phyloP scores from a whole-genome alignment of 2,113 vertebrate species.

The Neotragus moschatus region DNA sequence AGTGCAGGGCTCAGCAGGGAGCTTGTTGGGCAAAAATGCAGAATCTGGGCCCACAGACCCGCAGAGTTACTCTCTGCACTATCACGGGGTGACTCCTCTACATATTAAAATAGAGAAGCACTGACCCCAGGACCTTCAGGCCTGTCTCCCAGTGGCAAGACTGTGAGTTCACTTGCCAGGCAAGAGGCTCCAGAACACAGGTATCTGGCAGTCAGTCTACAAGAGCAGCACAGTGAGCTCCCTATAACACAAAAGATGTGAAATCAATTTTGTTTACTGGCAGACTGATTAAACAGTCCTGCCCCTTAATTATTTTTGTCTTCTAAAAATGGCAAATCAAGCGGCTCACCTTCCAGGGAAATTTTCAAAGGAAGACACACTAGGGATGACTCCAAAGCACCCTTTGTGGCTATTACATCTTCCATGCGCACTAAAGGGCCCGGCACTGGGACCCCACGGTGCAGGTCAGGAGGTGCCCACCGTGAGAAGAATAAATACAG shows the following conservation, averaged over 20 bases:
- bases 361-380: background rate
- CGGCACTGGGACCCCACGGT: background rate
- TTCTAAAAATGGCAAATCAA: background rate
- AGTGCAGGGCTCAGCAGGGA: background rate
- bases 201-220: background rate
- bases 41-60: background rate
- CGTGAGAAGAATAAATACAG: background rate
- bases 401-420: background rate
- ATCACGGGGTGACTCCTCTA: background rate
- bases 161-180: background rate
- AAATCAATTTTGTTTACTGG: conserved; percentile 29
- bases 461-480: accelerated
- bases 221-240: background rate
- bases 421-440: background rate
- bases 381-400: background rate
- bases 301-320: conserved; percentile 30
- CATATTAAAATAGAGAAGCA: background rate
- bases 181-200: background rate
- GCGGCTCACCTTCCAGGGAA: background rate
- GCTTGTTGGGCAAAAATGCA: background rate
- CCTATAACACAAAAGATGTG: background rate
- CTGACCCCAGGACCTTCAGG: no score
- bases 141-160: accelerated
- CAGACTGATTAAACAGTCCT: background rate
- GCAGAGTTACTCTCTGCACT: background rate